These are phyloP conservation scores for Cyprinodon brontotheroides DNA, from an alignment of 2,113 vertebrate genomes.

Conservation along the genomic window DNA sequence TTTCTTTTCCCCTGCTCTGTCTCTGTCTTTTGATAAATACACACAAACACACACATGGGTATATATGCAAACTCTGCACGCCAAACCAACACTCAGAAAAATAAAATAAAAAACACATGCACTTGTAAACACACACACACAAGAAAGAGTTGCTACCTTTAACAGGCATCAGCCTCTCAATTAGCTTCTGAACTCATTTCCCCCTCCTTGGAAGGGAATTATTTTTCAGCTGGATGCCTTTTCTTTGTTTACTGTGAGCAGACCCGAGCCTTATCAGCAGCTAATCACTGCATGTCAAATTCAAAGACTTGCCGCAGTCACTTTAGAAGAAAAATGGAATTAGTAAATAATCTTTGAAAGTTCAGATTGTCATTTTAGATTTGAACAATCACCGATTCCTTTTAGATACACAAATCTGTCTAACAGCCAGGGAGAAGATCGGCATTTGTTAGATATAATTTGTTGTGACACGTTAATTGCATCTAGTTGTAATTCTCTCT, in stretches of 20 bases:
- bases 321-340: constrained; percentile 33
- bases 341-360: constrained; percentile 57
- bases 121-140: constrained; percentile 32
- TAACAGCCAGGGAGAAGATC: constrained; percentile 60
- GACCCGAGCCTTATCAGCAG: constrained; percentile 69
- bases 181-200: constrained; percentile 71
- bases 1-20: constrained; percentile 46
- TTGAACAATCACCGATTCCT: constrained; percentile 62
- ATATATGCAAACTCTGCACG: constrained; percentile 36
- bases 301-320: constrained; percentile 55
- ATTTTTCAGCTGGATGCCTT: constrained; percentile 66
- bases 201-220: constrained; percentile 60
- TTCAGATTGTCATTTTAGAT: constrained; percentile 69
- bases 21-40: constrained; percentile 52
- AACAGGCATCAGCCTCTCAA: constrained; percentile 74
- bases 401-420: constrained; percentile 58
- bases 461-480: constrained; percentile 77
- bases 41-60: constrained; percentile 41
- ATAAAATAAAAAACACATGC: constrained; percentile 37
- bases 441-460: constrained; percentile 72
- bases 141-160: constrained; percentile 43
- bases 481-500: constrained; percentile 75
- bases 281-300: constrained; percentile 71
- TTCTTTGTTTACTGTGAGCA: constrained; percentile 69
- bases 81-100: constrained; percentile 11